Evolutionary conservation across 2,113 vertebrate species (phyloP).

Genomic region (Albula glossodonta): DNA sequence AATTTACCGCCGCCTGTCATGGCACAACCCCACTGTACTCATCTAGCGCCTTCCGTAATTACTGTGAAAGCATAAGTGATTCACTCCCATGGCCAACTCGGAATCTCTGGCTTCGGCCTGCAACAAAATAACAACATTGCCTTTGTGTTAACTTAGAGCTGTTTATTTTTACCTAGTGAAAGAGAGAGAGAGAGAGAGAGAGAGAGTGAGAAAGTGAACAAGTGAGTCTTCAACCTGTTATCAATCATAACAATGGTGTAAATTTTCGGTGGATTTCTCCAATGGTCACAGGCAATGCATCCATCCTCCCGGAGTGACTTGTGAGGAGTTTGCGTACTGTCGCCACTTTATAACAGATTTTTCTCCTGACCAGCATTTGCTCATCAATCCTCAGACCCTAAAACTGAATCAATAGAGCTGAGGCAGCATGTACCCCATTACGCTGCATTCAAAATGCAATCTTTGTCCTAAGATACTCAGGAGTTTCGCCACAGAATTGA

Average conservation of each 20-base stretch:
- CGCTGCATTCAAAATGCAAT: not conserved
- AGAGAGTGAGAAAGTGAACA: too few species aligned
- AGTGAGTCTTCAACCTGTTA: too few species aligned
- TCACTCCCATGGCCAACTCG: not conserved
- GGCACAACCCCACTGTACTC: not conserved
- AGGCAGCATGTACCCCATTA: conserved; percentile 1
- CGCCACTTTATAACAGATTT: conserved; percentile 21
- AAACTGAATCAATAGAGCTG: conserved; percentile 29
- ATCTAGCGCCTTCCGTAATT: conserved; percentile 10
- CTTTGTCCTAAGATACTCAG: not conserved
- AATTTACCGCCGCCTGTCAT: conserved; percentile 16
- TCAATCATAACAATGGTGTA: not conserved
- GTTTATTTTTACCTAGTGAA: not conserved
- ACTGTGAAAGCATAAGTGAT: conserved; percentile 9
- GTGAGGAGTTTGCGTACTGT: not conserved
- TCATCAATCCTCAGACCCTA: conserved; percentile 13
- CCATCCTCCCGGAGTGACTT: not conserved
- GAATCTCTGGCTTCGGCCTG: conserved; percentile 1
- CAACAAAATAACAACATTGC: not conserved
- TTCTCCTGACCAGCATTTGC: conserved; percentile 11
- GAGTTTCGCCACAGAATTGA: not conserved
- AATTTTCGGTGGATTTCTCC: not conserved
- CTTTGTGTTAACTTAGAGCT: not conserved
- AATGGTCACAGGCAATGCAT: not conserved
- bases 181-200: not conserved